Percentiles rank a stretch among this genome's conserved stretches.
phyloP scores from a whole-genome alignment of 2,113 vertebrate genomes.

The Athene cunicularia region DNA sequence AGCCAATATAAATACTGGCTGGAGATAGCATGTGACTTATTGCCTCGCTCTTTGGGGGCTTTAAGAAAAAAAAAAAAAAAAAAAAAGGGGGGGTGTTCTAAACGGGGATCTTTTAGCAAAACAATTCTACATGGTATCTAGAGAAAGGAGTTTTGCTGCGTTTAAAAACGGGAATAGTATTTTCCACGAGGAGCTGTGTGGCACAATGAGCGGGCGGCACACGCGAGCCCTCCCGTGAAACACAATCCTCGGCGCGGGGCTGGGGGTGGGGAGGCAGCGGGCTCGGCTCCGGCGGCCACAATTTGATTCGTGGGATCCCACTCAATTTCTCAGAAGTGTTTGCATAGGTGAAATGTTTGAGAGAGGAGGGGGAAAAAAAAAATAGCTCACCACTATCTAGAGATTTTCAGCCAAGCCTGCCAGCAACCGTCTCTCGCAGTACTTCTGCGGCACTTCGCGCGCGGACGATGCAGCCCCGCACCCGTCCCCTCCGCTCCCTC shows the following conservation, averaged over 20 bases:
- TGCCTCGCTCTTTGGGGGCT: not conserved
- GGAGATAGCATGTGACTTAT: slow-evolving; percentile 39
- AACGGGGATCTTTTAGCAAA: not conserved
- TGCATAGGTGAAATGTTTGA: not conserved
- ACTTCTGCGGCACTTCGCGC: not conserved
- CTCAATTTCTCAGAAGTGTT: not conserved
- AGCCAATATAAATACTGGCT: slow-evolving; percentile 51
- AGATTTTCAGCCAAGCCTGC: not conserved
- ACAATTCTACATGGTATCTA: not conserved
- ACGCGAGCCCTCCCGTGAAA: not conserved
- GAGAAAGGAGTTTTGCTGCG: not conserved
- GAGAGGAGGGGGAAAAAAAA: not conserved
- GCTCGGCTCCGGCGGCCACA: not conserved
- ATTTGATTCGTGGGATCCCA: not conserved
- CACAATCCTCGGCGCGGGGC: not conserved
- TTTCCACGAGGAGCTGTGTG: not conserved
- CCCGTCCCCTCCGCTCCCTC: not conserved
- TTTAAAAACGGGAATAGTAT: not conserved
- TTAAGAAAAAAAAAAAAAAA: not conserved
- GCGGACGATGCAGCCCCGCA: not conserved
- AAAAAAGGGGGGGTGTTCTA: too few relatives aligned
- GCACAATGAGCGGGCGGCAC: not conserved
- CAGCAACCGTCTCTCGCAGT: not conserved
- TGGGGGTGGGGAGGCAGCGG: not conserved
- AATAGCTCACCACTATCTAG: not conserved